A percentile compares a stretch with the other conserved stretches of the same genome.
phyloP scores from a whole-genome alignment of 2,113 vertebrate genomes.

The Petroica traversi region DNA sequence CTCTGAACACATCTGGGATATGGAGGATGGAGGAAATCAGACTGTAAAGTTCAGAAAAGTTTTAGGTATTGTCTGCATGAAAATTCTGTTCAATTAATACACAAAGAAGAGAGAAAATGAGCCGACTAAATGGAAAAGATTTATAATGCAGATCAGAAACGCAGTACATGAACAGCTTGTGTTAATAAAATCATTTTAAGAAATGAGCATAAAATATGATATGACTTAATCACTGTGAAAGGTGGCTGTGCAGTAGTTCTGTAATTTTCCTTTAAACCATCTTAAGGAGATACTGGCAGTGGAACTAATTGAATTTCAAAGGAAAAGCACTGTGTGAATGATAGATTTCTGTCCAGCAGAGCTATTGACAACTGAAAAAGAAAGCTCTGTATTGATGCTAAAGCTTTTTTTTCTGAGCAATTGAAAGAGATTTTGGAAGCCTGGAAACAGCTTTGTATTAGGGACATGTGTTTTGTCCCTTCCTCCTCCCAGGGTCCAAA shows the following conservation, averaged over 20 bases:
- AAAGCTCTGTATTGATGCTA: slow-evolving; percentile 41
- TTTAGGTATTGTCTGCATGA: neutral
- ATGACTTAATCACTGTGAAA: slow-evolving; percentile 47
- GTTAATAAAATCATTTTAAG: slow-evolving; percentile 51
- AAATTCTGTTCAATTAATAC: neutral
- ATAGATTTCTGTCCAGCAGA: slow-evolving; percentile 66
- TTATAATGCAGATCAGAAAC: slow-evolving; percentile 33
- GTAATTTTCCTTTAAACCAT: slow-evolving; percentile 13
- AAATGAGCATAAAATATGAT: slow-evolving; percentile 54
- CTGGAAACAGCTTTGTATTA: slow-evolving; percentile 25
- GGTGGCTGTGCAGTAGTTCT: slow-evolving; percentile 15
- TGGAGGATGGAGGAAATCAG: neutral
- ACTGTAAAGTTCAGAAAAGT: neutral
- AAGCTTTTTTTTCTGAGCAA: slow-evolving; percentile 23
- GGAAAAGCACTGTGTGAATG: slow-evolving; percentile 16
- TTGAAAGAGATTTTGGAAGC: slow-evolving; percentile 41
- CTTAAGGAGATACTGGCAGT: slow-evolving; percentile 34
- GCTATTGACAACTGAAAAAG: slow-evolving; percentile 43
- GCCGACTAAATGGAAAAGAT: neutral
- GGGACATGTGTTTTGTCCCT: neutral
- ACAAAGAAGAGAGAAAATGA: neutral
- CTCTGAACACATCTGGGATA: neutral
- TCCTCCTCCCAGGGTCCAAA: neutral
- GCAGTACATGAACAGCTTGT: slow-evolving; percentile 23
- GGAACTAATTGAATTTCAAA: slow-evolving; percentile 67